Percentiles rank a stretch among this genome's conserved stretches.
Conservation (phyloP, 2,113 vertebrate genomes). For the Turdus rufiventris region DNA sequence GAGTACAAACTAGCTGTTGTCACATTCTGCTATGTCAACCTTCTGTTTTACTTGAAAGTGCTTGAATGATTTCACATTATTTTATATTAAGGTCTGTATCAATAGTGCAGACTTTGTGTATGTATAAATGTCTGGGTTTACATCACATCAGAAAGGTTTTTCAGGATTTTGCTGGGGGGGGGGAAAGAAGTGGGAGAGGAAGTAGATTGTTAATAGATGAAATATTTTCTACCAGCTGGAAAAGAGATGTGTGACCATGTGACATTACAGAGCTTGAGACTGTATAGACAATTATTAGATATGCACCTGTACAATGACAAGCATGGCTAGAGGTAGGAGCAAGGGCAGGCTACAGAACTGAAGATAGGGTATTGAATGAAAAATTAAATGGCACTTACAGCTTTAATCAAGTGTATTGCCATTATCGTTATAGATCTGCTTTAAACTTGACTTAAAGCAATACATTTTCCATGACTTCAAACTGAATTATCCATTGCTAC, state of each 20-base stretch:
- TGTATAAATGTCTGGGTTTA: neutral
- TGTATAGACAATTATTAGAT: neutral
- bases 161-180: neutral
- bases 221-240: neutral
- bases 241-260: neutral
- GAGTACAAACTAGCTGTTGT: neutral
- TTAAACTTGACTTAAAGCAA: neutral
- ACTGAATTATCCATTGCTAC: neutral
- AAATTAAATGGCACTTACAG: neutral
- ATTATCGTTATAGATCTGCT: neutral
- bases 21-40: neutral
- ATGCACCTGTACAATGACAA: neutral
- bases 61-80: neutral
- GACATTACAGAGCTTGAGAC: neutral
- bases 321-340: neutral
- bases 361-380: neutral
- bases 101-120: neutral
- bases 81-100: neutral
- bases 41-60: neutral
- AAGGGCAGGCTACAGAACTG: neutral
- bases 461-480: neutral
- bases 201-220: neutral
- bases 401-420: neutral
- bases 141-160: neutral
- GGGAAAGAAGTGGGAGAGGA: neutral